Conservation (phyloP, 2,797 vertebrate species). For the Hoplostethus mediterraneus region DNA sequence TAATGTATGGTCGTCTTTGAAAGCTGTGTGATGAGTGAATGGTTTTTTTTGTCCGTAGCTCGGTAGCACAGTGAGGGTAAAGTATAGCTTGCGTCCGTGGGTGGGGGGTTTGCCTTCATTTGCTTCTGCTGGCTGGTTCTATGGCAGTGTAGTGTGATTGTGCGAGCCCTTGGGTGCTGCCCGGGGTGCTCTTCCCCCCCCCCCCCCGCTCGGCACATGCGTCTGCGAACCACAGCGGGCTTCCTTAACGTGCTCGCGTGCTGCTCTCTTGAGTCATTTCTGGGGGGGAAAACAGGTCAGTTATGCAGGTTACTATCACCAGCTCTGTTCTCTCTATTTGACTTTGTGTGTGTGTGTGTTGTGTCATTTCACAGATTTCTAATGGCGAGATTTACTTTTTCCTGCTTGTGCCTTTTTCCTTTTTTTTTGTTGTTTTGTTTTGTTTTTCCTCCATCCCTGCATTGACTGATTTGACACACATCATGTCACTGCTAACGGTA, state of each 20-base stretch:
- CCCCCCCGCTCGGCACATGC: neutral
- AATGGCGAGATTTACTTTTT: neutral
- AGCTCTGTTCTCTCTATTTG: neutral
- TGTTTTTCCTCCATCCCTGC: conserved; percentile 15
- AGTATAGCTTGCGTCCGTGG: conserved; percentile 39
- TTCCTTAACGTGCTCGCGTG: neutral
- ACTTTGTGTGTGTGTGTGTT: neutral
- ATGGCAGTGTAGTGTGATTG: conserved; percentile 39
- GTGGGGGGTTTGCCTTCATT: conserved; percentile 61
- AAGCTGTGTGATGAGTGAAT: conserved; percentile 50
- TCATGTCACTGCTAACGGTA: conserved; percentile 56
- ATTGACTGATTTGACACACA: conserved; percentile 14
- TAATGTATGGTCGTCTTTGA: conserved; percentile 59
- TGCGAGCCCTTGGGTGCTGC: conserved; percentile 11
- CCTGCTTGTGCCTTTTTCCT: neutral
- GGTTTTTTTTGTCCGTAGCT: conserved; percentile 62
- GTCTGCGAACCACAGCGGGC: conserved; percentile 25
- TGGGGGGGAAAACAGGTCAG: too few species aligned
- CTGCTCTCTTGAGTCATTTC: too few species aligned
- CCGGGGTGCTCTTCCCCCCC: neutral
- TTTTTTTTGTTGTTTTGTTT: too few species aligned
- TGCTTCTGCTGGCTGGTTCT: conserved; percentile 41
- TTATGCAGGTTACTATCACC: too few species aligned
- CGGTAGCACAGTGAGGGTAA: conserved; percentile 42
- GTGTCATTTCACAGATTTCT: neutral